These are phyloP conservation scores for Hylyphantes graminicola DNA, from an alignment of 1,140 invertebrate genomes.

Conservation along the genomic window DNA sequence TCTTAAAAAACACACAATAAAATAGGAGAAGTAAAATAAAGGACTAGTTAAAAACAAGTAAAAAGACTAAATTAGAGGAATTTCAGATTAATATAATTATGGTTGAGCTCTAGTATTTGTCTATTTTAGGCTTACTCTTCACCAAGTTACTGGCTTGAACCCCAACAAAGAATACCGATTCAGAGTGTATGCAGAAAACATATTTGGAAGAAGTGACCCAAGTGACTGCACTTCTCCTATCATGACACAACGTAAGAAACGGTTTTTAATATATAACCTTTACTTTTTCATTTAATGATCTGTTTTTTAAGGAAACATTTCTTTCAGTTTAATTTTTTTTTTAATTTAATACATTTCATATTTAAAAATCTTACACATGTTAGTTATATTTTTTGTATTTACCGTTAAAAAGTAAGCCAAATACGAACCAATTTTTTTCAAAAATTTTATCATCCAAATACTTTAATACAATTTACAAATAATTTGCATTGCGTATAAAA, in stretches of 20 bases:
- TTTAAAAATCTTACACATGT: no score
- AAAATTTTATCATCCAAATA: no score
- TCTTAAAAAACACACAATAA: no score
- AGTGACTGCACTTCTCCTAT: constrained; percentile 70
- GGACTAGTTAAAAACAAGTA: no score
- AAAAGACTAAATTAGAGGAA: no score
- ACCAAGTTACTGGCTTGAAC: constrained; percentile 86
- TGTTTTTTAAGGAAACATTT: background rate
- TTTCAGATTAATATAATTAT: background rate
- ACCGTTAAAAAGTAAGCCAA: background rate
- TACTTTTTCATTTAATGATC: background rate
- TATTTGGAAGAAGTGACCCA: constrained; percentile 95
- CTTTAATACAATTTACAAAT: no score
- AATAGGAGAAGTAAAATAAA: no score
- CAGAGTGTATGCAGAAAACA: constrained; percentile 94
- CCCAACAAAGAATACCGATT: constrained; percentile 96
- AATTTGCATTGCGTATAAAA: no score
- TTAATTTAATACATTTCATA: background rate
- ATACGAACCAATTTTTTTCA: background rate
- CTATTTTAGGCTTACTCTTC: constrained; percentile 79
- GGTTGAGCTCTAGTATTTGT: background rate
- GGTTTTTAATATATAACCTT: background rate
- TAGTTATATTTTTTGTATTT: no score
- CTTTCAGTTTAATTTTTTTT: background rate
- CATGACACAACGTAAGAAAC: constrained; percentile 59